These are phyloP conservation scores for Pempheris klunzingeri DNA, from an alignment of 2,797 vertebrate genomes.

Conservation along the genomic window DNA sequence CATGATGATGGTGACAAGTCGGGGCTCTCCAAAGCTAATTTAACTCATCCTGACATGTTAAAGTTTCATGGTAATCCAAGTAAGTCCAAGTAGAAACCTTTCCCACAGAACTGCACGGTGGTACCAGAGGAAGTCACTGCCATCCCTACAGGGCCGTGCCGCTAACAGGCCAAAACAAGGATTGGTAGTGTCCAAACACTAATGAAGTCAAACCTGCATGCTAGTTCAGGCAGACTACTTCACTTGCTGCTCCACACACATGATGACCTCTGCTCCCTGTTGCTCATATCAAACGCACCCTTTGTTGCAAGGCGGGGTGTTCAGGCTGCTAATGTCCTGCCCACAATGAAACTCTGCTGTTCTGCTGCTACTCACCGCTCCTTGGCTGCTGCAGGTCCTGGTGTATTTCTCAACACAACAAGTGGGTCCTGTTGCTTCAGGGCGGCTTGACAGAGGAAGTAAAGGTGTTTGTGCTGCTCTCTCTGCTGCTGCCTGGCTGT, in stretches of 20 bases:
- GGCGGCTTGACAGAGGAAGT: background rate
- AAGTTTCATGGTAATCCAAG: background rate
- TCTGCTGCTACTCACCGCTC: background rate
- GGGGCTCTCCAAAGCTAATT: too few species aligned
- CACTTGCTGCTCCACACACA: background rate
- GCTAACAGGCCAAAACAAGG: too few species aligned
- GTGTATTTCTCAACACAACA: background rate
- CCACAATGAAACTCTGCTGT: background rate
- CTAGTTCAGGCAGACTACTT: background rate
- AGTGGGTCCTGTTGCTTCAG: background rate
- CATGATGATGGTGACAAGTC: background rate
- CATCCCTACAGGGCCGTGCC: too few species aligned
- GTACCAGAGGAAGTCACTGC: too few species aligned
- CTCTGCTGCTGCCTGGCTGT: background rate
- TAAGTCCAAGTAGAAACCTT: too few species aligned
- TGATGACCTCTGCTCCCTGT: background rate
- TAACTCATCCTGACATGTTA: background rate
- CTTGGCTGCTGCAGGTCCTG: background rate
- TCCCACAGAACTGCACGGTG: too few species aligned
- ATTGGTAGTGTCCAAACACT: too few species aligned
- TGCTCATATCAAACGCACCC: conserved; percentile 2
- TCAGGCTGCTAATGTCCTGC: background rate
- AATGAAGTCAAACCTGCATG: background rate
- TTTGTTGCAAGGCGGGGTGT: background rate
- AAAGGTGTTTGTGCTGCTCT: background rate